Percentiles rank a stretch among this genome's conserved stretches.
These are phyloP conservation scores for Exephanes ischioxanthus DNA, from an alignment of 2,888 invertebrate species.

Conservation along the genomic window DNA sequence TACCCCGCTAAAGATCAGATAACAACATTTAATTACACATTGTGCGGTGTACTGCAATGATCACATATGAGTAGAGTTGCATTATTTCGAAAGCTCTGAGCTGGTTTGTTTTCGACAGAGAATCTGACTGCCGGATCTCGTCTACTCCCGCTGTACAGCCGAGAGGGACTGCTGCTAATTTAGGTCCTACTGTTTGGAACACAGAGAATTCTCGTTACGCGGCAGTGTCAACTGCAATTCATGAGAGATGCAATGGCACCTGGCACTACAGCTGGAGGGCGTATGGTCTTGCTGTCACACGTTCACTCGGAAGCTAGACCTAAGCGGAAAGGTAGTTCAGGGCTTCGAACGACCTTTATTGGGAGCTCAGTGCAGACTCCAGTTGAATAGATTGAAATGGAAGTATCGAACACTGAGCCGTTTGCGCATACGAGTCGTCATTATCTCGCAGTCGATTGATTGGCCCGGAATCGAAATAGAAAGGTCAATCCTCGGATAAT, in stretches of 20 bases:
- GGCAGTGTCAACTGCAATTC: slow-evolving; percentile 70
- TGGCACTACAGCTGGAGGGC: slow-evolving; percentile 54
- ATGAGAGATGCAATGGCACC: slow-evolving; percentile 51
- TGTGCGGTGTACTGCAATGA: background rate
- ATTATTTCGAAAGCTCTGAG: slow-evolving; percentile 1
- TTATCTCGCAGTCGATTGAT: slow-evolving; percentile 30
- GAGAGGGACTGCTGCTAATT: slow-evolving; percentile 59
- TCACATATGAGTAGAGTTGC: background rate
- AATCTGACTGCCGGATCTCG: background rate
- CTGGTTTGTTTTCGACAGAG: background rate
- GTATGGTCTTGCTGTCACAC: slow-evolving; percentile 38
- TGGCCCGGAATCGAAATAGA: slow-evolving; percentile 5
- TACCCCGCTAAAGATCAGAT: background rate
- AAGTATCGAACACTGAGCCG: slow-evolving; percentile 26
- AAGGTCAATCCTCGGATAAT: background rate
- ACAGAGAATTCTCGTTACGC: slow-evolving; percentile 64
- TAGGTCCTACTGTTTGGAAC: slow-evolving; percentile 54
- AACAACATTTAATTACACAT: background rate
- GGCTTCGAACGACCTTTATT: slow-evolving; percentile 22
- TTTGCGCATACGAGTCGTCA: background rate
- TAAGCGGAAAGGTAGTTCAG: background rate
- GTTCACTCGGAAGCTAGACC: slow-evolving; percentile 19
- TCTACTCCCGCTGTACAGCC: slow-evolving; percentile 26
- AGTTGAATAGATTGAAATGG: slow-evolving; percentile 45
- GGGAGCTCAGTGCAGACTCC: slow-evolving; percentile 16